These are phyloP conservation scores for Tragelaphus buxtoni DNA, from an alignment of 2,113 vertebrate species.

Conservation along the genomic window DNA sequence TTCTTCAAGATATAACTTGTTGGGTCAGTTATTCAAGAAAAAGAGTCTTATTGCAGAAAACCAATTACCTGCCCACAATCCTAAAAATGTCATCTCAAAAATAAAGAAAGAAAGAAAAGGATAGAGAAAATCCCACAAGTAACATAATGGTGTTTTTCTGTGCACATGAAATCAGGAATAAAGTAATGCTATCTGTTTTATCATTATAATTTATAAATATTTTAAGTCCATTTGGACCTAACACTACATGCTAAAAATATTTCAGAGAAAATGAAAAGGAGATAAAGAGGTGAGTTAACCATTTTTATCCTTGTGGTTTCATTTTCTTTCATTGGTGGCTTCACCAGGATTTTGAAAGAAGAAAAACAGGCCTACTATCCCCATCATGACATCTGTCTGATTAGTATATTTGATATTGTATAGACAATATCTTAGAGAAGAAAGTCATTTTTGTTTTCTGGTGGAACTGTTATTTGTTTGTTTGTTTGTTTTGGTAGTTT, in stretches of 20 bases:
- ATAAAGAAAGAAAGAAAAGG: not conserved
- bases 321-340: not conserved
- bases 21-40: not conserved
- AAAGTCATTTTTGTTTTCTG: conserved; percentile 16
- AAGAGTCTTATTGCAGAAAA: not conserved
- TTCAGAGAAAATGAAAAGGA: not conserved
- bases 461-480: not conserved
- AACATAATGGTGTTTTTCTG: not conserved
- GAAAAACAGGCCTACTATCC: not conserved
- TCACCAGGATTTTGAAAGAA: not conserved
- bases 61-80: not conserved
- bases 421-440: not conserved
- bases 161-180: not conserved
- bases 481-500: not conserved
- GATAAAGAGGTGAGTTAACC: not conserved
- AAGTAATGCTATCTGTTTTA: not conserved
- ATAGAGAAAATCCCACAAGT: not conserved
- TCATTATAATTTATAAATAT: not conserved
- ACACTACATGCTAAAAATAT: not conserved
- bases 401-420: not conserved
- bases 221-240: not conserved
- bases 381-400: not conserved
- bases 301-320: not conserved
- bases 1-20: not conserved
- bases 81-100: not conserved